These are phyloP conservation scores for Cinclus mexicanus DNA, from an alignment of 2,113 vertebrate genomes.

Conservation along the genomic window DNA sequence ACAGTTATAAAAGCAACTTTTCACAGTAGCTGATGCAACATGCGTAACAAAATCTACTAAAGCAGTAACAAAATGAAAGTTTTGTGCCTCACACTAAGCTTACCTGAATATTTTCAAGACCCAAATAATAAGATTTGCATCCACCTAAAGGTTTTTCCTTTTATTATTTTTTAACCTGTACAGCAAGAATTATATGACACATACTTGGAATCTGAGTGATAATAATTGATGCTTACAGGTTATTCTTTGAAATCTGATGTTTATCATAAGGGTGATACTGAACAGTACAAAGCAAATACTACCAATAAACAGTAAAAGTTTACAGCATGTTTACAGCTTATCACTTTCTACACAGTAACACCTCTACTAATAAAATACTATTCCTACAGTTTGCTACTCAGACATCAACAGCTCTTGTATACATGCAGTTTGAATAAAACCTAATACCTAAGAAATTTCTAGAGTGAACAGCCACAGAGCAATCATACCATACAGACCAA, in stretches of 20 bases:
- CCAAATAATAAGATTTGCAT: slow-evolving; percentile 4
- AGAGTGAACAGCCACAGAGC: neutral
- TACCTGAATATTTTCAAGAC: neutral
- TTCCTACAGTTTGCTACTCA: neutral
- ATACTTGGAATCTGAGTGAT: neutral
- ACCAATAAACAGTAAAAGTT: neutral
- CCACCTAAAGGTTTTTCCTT: neutral
- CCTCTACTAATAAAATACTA: neutral
- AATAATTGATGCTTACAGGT: neutral
- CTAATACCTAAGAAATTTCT: neutral
- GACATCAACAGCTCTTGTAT: neutral
- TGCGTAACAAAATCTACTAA: neutral
- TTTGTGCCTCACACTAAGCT: neutral
- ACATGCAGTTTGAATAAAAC: neutral
- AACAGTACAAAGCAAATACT: neutral
- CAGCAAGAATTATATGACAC: neutral
- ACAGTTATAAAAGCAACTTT: neutral
- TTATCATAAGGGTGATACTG: neutral
- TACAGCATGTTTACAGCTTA: neutral
- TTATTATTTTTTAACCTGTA: slow-evolving; percentile 10
- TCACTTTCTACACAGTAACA: neutral
- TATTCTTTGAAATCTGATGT: neutral
- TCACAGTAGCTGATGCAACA: neutral
- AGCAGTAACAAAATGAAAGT: neutral
- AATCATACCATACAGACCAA: neutral